These are phyloP conservation scores for rabbit (Oryctolagus cuniculus) DNA, from an alignment of 2,113 vertebrate genomes.

Conservation along the genomic window DNA sequence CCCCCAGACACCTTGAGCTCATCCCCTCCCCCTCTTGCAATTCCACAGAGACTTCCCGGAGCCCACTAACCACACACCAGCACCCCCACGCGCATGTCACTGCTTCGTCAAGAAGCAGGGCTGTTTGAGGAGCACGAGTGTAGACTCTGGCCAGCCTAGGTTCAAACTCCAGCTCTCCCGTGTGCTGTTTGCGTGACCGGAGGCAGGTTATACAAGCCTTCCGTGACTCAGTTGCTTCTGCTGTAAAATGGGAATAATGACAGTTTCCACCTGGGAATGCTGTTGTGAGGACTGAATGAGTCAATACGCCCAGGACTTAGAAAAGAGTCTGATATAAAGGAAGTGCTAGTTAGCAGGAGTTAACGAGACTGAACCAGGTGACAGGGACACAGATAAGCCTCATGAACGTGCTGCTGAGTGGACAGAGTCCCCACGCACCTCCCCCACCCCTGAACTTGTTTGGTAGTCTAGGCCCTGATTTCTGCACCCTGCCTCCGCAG, in stretches of 20 bases:
- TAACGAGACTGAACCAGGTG: too few species aligned
- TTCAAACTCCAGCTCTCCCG: not conserved
- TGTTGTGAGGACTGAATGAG: not conserved
- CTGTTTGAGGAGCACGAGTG: too few species aligned
- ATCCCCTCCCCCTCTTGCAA: not conserved
- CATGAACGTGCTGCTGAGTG: not conserved
- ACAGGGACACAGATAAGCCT: fast-evolving
- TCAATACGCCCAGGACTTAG: not conserved
- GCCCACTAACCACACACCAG: too few species aligned
- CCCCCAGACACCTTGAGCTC: not conserved
- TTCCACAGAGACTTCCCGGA: not conserved
- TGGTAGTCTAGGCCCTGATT: not conserved
- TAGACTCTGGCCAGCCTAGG: too few species aligned
- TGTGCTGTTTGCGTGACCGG: not conserved
- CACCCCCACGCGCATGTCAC: not conserved
- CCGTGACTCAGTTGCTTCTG: slow-evolving; percentile 62
- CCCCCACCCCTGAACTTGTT: not conserved
- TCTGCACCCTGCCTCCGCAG: too few species aligned
- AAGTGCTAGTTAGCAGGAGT: not conserved
- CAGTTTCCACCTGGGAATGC: not conserved
- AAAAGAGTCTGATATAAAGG: not conserved
- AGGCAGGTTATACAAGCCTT: not conserved
- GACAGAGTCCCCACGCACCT: not conserved
- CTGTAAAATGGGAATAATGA: slow-evolving; percentile 39
- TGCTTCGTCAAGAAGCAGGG: not conserved